Conservation (phyloP, 2,888 invertebrate species). For the Magallana nippona region DNA sequence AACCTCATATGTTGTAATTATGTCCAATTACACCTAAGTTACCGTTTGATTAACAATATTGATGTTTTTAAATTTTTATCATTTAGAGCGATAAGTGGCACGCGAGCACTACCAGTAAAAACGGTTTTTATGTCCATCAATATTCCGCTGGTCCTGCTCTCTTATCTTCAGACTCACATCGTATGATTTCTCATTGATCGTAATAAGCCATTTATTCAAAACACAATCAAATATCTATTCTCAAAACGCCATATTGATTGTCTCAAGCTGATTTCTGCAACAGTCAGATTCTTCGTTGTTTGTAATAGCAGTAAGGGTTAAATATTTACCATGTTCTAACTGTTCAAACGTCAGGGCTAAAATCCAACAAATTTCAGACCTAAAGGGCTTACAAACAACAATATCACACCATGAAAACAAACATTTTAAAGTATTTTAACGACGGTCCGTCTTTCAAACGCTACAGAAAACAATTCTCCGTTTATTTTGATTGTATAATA, state of each 20-base stretch:
- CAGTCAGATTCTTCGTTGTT: neutral
- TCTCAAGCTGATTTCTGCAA: neutral
- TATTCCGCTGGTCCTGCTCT: neutral
- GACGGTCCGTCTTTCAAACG: no score
- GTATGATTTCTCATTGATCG: neutral
- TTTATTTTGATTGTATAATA: no score
- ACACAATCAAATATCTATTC: neutral
- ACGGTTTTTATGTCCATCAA: neutral
- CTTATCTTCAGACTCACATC: neutral
- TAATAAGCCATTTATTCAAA: conserved; percentile 26
- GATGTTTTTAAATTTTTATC: neutral
- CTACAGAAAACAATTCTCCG: no score
- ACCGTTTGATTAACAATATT: neutral
- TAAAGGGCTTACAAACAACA: no score
- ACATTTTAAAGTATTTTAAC: no score
- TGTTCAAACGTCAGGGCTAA: no score
- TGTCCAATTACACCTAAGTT: no score
- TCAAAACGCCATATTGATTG: neutral
- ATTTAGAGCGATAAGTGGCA: neutral
- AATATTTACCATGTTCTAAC: no score
- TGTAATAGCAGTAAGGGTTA: neutral
- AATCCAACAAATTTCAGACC: no score
- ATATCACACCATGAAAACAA: no score
- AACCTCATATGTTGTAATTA: no score
- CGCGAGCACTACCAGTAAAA: no score